A percentile compares a stretch with the other conserved stretches of the same genome.
phyloP scores from a whole-genome alignment of 2,797 vertebrate species.

The Coreius guichenoti region DNA sequence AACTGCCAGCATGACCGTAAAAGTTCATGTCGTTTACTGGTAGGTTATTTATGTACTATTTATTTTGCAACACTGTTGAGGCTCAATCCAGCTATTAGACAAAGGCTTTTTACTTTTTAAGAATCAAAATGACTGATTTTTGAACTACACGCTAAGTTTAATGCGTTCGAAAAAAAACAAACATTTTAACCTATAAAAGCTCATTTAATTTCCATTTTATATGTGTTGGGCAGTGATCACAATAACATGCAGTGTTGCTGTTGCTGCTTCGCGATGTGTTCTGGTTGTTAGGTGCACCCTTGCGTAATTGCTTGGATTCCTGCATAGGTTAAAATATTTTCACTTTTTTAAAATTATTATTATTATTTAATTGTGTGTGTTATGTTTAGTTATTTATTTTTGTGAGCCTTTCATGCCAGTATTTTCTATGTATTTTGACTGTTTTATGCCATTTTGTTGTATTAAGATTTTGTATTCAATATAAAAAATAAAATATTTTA shows the following conservation, averaged over 20 bases:
- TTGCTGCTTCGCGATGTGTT: not conserved
- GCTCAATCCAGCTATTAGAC: not conserved
- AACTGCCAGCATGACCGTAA: constrained; percentile 59
- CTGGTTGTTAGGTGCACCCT: not conserved
- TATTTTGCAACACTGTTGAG: not conserved
- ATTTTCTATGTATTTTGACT: no score
- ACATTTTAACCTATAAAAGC: not conserved
- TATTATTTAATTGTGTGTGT: no score
- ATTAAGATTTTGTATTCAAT: no score
- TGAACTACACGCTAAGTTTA: not conserved
- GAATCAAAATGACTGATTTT: not conserved
- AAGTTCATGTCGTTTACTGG: constrained; percentile 67
- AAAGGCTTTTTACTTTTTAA: not conserved
- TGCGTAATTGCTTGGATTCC: not conserved
- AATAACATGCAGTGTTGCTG: not conserved
- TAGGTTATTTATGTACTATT: constrained; percentile 53
- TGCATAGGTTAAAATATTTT: not conserved
- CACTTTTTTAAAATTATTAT: not conserved
- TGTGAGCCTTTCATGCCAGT: no score
- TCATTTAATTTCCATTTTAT: no score
- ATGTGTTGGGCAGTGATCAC: not conserved
- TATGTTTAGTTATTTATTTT: no score
- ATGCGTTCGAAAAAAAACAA: not conserved
- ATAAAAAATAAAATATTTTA: no score
- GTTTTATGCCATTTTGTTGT: no score